Evolutionary conservation across 2,888 invertebrate species (phyloP).

Genomic region (Tinea pellionella): DNA sequence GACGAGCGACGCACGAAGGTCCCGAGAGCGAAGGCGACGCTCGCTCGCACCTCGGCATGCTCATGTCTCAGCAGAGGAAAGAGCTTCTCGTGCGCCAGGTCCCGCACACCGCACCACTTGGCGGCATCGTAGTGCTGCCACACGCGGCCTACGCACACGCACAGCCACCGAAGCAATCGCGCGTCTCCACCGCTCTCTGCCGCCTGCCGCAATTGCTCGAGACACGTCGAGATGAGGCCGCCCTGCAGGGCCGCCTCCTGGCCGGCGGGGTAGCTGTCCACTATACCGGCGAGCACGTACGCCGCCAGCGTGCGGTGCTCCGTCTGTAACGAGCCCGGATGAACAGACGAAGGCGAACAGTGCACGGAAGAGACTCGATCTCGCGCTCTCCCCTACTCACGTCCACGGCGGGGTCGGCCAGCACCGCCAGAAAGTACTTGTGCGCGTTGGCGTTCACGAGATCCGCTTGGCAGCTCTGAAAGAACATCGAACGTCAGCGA

Average conservation of each 20-base stretch:
- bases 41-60: slow-evolving; percentile 83
- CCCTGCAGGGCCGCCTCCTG: slow-evolving; percentile 90
- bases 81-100: slow-evolving; percentile 96
- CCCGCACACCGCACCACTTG: slow-evolving; percentile 95
- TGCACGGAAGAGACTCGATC: background rate
- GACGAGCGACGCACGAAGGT: slow-evolving; percentile 92
- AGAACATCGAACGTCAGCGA: slow-evolving; percentile 18
- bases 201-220: slow-evolving; percentile 84
- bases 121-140: slow-evolving; percentile 92
- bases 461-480: slow-evolving; percentile 93
- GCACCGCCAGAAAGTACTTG: slow-evolving; percentile 92
- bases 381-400: slow-evolving; percentile 50
- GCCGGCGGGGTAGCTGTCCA: slow-evolving; percentile 87
- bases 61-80: slow-evolving; percentile 74
- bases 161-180: slow-evolving; percentile 86
- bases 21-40: slow-evolving; percentile 94
- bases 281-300: slow-evolving; percentile 94
- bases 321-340: slow-evolving; percentile 54
- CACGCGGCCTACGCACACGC: slow-evolving; percentile 88
- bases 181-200: slow-evolving; percentile 77
- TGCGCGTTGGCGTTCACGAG: slow-evolving; percentile 93
- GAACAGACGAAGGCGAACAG: no score
- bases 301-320: slow-evolving; percentile 94
- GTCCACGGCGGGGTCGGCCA: slow-evolving; percentile 87
- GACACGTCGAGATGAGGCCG: slow-evolving; percentile 89